These are phyloP conservation scores for Pasiphila rectangulata DNA, from an alignment of 2,888 invertebrate genomes.

Conservation along the genomic window DNA sequence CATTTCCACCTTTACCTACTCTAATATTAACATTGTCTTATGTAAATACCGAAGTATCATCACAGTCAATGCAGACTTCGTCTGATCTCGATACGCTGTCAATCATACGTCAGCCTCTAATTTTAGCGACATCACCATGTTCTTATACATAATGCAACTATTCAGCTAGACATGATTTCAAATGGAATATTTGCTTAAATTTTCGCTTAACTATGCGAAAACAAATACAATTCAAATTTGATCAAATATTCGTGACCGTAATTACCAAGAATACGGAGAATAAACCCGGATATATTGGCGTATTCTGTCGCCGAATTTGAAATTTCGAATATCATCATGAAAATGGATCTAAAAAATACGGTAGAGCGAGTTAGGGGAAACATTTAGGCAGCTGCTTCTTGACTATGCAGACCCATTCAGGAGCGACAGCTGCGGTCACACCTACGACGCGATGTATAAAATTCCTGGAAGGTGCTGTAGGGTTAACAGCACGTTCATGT, in stretches of 20 bases:
- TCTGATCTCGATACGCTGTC: conserved; percentile 17
- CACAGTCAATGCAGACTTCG: conserved; percentile 14
- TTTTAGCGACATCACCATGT: conserved; percentile 13
- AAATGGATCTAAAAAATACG: too few species aligned
- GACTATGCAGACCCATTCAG: too few species aligned
- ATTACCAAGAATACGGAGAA: neutral
- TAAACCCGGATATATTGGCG: too few species aligned
- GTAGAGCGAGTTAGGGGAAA: too few species aligned
- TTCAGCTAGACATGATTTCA: neutral
- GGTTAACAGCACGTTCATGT: too few species aligned
- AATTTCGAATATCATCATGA: too few species aligned
- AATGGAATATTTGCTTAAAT: neutral
- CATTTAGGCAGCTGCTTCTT: too few species aligned
- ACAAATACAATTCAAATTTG: conserved; percentile 9
- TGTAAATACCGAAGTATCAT: neutral
- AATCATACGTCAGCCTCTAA: conserved; percentile 20
- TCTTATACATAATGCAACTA: neutral
- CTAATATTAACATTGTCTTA: neutral
- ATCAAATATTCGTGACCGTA: conserved; percentile 8
- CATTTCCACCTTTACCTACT: too few species aligned
- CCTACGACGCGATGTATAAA: too few species aligned
- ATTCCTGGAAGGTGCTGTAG: too few species aligned
- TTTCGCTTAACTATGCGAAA: neutral
- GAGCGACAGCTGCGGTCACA: too few species aligned
- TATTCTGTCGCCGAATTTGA: too few species aligned